Percentiles rank a stretch among this genome's conserved stretches.
These are phyloP conservation scores for Ursus arctos DNA, from an alignment of 2,113 vertebrate genomes.

Conservation along the genomic window DNA sequence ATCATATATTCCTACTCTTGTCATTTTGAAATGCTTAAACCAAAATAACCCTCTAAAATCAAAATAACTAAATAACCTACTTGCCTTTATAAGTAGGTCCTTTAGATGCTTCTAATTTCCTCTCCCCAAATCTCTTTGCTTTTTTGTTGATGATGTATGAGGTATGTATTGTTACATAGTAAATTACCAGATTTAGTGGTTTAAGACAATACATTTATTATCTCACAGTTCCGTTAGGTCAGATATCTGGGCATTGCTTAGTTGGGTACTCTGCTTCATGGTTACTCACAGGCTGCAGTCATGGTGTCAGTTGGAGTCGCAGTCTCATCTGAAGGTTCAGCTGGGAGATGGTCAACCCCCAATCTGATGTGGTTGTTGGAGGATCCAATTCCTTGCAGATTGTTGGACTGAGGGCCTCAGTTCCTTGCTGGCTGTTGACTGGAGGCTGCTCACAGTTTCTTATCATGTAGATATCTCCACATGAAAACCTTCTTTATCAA, in stretches of 20 bases:
- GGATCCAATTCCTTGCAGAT: neutral
- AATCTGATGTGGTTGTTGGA: neutral
- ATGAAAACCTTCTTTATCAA: neutral
- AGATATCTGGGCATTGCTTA: neutral
- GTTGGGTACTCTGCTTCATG: neutral
- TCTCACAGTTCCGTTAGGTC: neutral
- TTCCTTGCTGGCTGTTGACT: neutral
- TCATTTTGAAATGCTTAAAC: slow-evolving; percentile 26
- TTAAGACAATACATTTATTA: neutral
- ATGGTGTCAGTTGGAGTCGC: neutral
- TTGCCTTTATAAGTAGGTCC: neutral
- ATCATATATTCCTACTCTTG: neutral
- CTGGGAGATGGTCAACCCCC: neutral
- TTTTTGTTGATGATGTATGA: neutral
- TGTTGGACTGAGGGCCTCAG: neutral
- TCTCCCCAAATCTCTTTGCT: neutral
- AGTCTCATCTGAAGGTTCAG: neutral
- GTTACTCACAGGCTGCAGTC: neutral
- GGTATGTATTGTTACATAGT: neutral
- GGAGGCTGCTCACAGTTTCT: neutral
- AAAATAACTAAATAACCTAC: neutral
- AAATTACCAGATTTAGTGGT: neutral
- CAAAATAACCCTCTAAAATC: neutral
- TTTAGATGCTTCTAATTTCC: neutral
- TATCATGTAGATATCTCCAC: neutral